A percentile compares a stretch with the other conserved stretches of the same genome.
phyloP scores from a whole-genome alignment of 2,113 vertebrate genomes.

The Anolis carolinensis region DNA sequence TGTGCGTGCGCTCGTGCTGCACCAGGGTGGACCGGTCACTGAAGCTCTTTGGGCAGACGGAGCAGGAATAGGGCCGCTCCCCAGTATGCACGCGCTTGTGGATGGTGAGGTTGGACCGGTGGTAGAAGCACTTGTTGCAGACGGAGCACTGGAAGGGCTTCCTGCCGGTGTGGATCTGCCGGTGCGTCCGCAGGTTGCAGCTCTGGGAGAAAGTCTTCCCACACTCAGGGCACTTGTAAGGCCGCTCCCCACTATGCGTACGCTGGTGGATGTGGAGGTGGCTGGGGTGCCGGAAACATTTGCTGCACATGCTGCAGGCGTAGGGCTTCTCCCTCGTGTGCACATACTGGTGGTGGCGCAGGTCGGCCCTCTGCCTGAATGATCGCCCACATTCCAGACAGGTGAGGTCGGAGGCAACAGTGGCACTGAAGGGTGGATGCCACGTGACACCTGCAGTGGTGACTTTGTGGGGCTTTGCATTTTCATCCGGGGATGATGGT shows the following conservation, averaged over 20 bases:
- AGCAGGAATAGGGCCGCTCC: constrained; percentile 61
- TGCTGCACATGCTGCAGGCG: constrained; percentile 11
- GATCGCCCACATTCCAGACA: constrained; percentile 24
- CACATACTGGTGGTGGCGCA: constrained; percentile 5
- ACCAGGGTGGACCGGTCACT: constrained; percentile 15
- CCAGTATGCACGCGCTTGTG: constrained; percentile 68
- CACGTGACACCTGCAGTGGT: not conserved
- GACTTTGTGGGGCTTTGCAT: not conserved
- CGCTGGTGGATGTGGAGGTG: constrained; percentile 12
- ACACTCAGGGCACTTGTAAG: constrained; percentile 26
- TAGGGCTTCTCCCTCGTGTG: constrained; percentile 35
- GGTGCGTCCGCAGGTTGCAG: constrained; percentile 24
- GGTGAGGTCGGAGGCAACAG: not conserved
- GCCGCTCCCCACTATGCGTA: constrained; percentile 19
- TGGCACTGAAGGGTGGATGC: constrained; percentile 11
- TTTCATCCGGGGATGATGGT: not conserved
- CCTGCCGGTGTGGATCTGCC: not conserved
- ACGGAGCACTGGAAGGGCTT: constrained; percentile 60
- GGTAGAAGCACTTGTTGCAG: constrained; percentile 64
- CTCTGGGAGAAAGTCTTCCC: constrained; percentile 42
- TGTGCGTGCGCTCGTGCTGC: constrained; percentile 22
- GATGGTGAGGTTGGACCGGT: constrained; percentile 64
- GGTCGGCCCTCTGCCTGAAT: constrained; percentile 25
- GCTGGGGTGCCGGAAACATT: constrained; percentile 5
- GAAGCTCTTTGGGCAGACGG: constrained; percentile 31